phyloP scores from a whole-genome alignment of 2,888 invertebrate genomes.

The Colletes collaris region DNA sequence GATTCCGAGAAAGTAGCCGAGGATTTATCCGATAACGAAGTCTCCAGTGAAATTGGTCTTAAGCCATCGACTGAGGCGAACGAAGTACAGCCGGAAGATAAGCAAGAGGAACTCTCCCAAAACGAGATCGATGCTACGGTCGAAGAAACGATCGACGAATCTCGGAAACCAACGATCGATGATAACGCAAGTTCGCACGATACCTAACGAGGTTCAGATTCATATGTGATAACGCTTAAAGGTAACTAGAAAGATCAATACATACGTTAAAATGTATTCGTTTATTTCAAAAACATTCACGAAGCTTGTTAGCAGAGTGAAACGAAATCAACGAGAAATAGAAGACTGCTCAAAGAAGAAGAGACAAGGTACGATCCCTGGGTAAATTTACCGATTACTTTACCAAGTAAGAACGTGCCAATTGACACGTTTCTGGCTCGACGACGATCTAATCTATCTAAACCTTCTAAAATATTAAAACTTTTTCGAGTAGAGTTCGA shows the following conservation, averaged over 20 bases:
- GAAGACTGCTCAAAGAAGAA: conserved; percentile 38
- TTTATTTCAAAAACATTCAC: neutral
- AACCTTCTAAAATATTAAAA: too few relatives aligned
- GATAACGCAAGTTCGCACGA: neutral
- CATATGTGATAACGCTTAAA: too few relatives aligned
- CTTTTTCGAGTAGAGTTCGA: too few relatives aligned
- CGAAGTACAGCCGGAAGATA: neutral
- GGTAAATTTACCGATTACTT: conserved; percentile 61
- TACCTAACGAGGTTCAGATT: neutral
- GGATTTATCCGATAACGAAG: neutral
- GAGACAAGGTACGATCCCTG: conserved; percentile 23
- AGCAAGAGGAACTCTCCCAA: neutral
- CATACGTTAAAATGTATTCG: too few relatives aligned
- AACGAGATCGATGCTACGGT: neutral
- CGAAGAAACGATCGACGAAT: neutral
- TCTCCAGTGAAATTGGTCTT: neutral
- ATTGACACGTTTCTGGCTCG: conserved; percentile 11
- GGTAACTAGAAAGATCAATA: too few relatives aligned
- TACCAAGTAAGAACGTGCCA: conserved; percentile 55
- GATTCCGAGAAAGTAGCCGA: neutral
- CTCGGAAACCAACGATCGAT: neutral
- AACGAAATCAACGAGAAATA: conserved; percentile 11
- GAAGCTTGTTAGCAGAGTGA: neutral
- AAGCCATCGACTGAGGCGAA: neutral
- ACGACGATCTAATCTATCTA: too few relatives aligned